Percentiles rank a stretch among this genome's conserved stretches.
Conservation (phyloP, 2,113 vertebrate species). For the Oenanthe melanoleuca region DNA sequence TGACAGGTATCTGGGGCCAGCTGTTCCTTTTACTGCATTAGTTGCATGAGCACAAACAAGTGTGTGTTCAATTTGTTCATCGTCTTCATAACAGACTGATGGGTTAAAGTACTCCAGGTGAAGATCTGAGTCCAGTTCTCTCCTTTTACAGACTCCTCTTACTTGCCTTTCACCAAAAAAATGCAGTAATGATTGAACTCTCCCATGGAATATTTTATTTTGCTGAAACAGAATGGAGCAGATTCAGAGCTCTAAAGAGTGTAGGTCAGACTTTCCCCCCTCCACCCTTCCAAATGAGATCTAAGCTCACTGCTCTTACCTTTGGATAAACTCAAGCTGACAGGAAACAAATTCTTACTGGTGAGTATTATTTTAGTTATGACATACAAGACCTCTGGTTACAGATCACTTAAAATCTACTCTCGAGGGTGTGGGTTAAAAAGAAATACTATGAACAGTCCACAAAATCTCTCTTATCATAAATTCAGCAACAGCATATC, state of each 20-base stretch:
- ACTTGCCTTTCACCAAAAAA: not conserved
- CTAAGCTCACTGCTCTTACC: not conserved
- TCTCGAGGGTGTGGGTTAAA: not conserved
- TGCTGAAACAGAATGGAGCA: not conserved
- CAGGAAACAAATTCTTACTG: not conserved
- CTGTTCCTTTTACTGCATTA: not conserved
- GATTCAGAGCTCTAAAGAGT: not conserved
- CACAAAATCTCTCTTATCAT: not conserved
- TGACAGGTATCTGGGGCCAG: not conserved
- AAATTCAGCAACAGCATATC: not conserved
- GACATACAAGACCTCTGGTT: not conserved
- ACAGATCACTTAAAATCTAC: not conserved
- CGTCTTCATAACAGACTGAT: not conserved
- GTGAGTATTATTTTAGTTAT: not conserved
- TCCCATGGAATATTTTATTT: not conserved
- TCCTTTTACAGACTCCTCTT: not conserved
- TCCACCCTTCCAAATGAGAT: not conserved
- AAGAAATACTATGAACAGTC: not conserved
- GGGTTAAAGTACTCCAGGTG: not conserved
- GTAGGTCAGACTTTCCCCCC: not conserved
- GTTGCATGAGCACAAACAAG: not conserved
- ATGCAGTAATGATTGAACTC: not conserved
- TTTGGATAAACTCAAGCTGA: not conserved
- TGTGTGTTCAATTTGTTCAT: not conserved
- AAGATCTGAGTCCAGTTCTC: not conserved